Percentiles rank a stretch among this genome's conserved stretches.
Conservation (phyloP, 2,113 vertebrate species). For the Ornithorhynchus anatinus region DNA sequence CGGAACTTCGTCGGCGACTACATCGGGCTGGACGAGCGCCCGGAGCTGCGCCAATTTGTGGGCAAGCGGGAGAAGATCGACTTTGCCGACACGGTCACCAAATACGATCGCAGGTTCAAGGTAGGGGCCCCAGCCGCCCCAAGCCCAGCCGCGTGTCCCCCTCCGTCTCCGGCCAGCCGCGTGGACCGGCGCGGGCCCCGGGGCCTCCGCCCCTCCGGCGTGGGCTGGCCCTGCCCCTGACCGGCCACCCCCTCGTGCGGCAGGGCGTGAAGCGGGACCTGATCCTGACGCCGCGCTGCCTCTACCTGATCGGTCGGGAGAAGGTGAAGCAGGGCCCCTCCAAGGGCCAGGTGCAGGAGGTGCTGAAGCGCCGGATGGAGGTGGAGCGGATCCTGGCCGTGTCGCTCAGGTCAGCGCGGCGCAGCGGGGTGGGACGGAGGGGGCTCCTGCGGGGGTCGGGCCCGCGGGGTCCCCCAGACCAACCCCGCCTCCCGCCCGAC, state of each 20-base stretch:
- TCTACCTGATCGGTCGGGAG: slow-evolving; percentile 94
- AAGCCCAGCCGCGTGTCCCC: too few species aligned
- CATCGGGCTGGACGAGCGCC: slow-evolving; percentile 93
- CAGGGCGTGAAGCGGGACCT: slow-evolving; percentile 93
- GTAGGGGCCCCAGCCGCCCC: slow-evolving; percentile 56
- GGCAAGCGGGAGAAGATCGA: slow-evolving; percentile 95
- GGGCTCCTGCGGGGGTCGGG: too few species aligned
- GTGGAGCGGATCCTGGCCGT: slow-evolving; percentile 88
- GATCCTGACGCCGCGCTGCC: slow-evolving; percentile 89
- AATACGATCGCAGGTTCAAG: slow-evolving; percentile 94
- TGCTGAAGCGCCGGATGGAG: slow-evolving; percentile 89
- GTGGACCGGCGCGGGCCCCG: background rate
- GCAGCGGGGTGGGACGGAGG: too few species aligned
- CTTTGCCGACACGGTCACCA: slow-evolving; percentile 92
- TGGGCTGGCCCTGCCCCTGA: background rate
- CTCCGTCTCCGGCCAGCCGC: too few species aligned
- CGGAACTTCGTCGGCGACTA: slow-evolving; percentile 97
- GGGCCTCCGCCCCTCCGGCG: background rate
- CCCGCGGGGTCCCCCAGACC: too few species aligned
- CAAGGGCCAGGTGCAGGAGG: slow-evolving; percentile 92
- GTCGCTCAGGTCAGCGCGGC: slow-evolving; percentile 89
- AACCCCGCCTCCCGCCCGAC: too few species aligned
- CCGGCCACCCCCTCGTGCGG: slow-evolving; percentile 4
- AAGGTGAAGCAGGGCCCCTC: slow-evolving; percentile 95
- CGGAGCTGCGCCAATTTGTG: slow-evolving; percentile 92